Base-by-base conservation (phyloP, 2,888 invertebrate genomes). In the Salticus scenicus region DNA sequence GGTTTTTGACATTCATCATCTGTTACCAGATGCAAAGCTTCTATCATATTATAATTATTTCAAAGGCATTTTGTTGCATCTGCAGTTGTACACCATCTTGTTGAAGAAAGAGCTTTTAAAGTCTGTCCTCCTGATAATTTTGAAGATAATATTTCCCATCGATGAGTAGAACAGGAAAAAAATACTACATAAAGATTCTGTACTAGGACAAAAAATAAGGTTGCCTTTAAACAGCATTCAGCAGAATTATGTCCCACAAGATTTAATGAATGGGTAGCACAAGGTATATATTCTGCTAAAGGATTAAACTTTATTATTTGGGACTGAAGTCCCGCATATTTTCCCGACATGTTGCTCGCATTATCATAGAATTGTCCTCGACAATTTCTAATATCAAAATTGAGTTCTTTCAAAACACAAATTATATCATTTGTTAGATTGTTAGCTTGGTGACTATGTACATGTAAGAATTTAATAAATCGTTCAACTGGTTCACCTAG, bases 351-450 rank as follows among this genome's bases (percentile, higher is more conserved):
- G 20, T 70, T 70, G 8, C 33, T 33, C 0, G 70, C 70, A 70
- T 70, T 70, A 31, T 70, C 24, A 20, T 27, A 70, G 17, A 41
- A 70, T 31, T 70, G 70, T 7, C 70, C 70, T 37, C 24, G 28
- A 37, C 70, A 70, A 27, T 70, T 33, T 10, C 24, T 1, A 41
- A 70, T 70, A 12, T 37, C n/a, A 12, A 37, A 70, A 14, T 5
- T 37, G 24, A 10, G 37, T 1, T 2, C 14, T 70, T 20, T 70
- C 42, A 70, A 70, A 14, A n/a, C n/a, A 4, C 17, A 1, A 5
- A n/a, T 10, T 10, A 70, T 17, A 20, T 37, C 31, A 70, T 14
- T 37, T 37, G 70, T 10, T 1, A 70, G 70, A 33, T 10, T 37
- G 37, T n/a, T 20, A 1, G 70, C 14, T 20, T 17, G 4, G 27